These are phyloP conservation scores for Ptyas mucosa DNA, from an alignment of 2,113 vertebrate species.

Conservation along the genomic window DNA sequence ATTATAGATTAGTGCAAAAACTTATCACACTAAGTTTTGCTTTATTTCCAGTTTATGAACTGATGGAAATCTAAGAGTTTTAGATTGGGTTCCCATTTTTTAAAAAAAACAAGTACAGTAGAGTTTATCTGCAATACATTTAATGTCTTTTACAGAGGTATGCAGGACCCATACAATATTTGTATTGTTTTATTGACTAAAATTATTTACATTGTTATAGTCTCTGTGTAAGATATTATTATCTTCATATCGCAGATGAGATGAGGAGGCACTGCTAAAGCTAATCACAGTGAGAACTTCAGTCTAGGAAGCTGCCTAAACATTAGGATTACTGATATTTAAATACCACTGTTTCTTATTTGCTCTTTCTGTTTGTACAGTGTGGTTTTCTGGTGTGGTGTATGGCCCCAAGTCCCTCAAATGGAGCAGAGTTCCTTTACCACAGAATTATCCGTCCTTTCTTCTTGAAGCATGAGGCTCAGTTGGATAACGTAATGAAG, in stretches of 20 bases:
- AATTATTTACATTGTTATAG: not conserved
- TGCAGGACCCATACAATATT: not conserved
- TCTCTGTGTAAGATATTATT: not conserved
- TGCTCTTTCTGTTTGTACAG: slow-evolving; percentile 54
- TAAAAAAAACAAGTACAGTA: not conserved
- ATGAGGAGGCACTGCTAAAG: not conserved
- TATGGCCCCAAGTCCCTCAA: slow-evolving; percentile 88
- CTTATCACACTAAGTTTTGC: not conserved
- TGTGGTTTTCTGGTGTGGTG: slow-evolving; percentile 95
- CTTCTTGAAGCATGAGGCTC: slow-evolving; percentile 86
- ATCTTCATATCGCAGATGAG: not conserved
- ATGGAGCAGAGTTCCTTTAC: slow-evolving; percentile 87
- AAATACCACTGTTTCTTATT: not conserved
- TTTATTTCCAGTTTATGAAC: not conserved
- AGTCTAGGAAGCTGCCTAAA: not conserved
- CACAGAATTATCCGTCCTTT: slow-evolving; percentile 83
- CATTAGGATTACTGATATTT: not conserved
- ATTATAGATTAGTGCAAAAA: not conserved
- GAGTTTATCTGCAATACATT: not conserved
- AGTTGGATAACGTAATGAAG: slow-evolving; percentile 80
- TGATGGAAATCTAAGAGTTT: not conserved
- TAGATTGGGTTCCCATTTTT: not conserved
- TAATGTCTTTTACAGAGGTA: not conserved
- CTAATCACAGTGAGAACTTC: not conserved
- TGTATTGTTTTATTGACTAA: not conserved